Evolutionary conservation across 1,140 invertebrate species (phyloP), one percentile per base, ranked within the genome.

Genomic region (Magallana angulata): DNA sequence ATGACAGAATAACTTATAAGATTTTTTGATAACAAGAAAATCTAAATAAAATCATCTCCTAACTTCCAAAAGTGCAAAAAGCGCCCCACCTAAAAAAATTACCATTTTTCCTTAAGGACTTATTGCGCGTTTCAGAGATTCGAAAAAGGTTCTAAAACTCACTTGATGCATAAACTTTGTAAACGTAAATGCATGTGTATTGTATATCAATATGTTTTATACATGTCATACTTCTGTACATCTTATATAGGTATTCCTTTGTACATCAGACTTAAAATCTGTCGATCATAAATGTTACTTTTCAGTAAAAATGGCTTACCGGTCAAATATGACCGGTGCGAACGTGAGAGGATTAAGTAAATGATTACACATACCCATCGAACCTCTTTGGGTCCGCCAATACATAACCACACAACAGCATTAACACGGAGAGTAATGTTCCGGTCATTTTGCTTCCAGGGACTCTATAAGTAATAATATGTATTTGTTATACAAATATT

Each of bases 311-410:
- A 60, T 12, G 14, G 14, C 14, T 68, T 30, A 64, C 60, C 16
- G 14, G 14, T 7, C 5, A 64, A n/a, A n/a, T 64, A 7, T 64
- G 60, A 91, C 92, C 86, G 82, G 91, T 91, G 5, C 80, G 68
- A 36, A 92, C 89, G 36, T 86, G 89, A 86, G 5, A 48, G 36
- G 36, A 48, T 48, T 48, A 48, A 48, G 36, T 48, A 48, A 5
- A 4, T 48, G 36, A 0, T 48, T 2, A 16, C 14, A 16, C 60
- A 14, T 16, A 64, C 60, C 60, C 60, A 64, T 64, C 60, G 18
- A 64, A 64, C 18, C 60, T 16, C 16, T n/a, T 64, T 7, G 60
- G 60, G 4, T 64, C 60, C 14, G 60, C 60, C 60, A 18, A 64
- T 18, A 64, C 60, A 64, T 16, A 16, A 1, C 16, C 14, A 64